These are phyloP conservation scores for Argyresthia albistria DNA, from an alignment of 2,888 invertebrate genomes.

Conservation along the genomic window DNA sequence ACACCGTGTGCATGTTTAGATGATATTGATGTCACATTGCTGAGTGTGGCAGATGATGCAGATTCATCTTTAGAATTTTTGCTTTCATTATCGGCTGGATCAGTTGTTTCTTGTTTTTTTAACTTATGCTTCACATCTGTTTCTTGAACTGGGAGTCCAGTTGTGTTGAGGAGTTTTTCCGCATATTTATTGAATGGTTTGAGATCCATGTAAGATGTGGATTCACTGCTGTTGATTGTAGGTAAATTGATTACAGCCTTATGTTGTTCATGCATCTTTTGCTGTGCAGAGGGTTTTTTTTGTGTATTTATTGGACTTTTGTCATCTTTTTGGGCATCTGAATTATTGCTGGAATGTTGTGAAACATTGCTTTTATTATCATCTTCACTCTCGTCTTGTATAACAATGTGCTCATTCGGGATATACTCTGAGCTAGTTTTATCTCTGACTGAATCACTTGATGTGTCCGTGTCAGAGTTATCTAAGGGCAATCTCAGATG, in stretches of 20 bases:
- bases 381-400: constrained; percentile 16
- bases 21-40: constrained; percentile 28
- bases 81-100: neutral
- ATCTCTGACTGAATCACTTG: constrained; percentile 51
- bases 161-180: constrained; percentile 40
- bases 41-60: constrained; percentile 26
- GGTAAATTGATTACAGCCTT: constrained; percentile 12
- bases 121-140: constrained; percentile 11
- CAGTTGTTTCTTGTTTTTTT: neutral
- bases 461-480: constrained; percentile 63
- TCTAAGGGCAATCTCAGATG: constrained; percentile 50
- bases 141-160: constrained; percentile 32
- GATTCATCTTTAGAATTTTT: constrained; percentile 14
- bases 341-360: constrained; percentile 11
- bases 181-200: constrained; percentile 43
- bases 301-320: neutral
- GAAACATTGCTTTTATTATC: constrained; percentile 15
- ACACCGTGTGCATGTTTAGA: constrained; percentile 20
- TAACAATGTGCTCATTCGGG: constrained; percentile 43
- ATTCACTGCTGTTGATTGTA: constrained; percentile 49
- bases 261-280: too few species aligned
- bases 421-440: constrained; percentile 59
- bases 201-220: constrained; percentile 56
- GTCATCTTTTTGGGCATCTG: constrained; percentile 12
- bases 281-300: too few species aligned